Percentiles rank a stretch among this genome's conserved stretches.
Conservation (phyloP, 2,888 invertebrate genomes). For the Tipula lateralis region DNA sequence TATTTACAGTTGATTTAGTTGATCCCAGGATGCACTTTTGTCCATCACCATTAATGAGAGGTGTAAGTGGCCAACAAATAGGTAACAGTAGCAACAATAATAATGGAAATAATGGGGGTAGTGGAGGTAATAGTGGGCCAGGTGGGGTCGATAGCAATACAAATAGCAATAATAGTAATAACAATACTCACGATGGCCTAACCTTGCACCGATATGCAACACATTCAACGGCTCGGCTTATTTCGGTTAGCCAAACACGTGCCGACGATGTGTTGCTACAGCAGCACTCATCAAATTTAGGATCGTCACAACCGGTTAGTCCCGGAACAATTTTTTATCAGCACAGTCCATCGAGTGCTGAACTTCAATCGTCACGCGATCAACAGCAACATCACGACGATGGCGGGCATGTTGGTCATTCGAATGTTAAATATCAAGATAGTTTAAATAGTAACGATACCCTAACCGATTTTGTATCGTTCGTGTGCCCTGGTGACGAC, state of each 20-base stretch:
- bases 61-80: conserved; percentile 37
- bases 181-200: conserved; percentile 37
- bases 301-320: conserved; percentile 52
- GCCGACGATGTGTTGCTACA: conserved; percentile 48
- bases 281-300: conserved; percentile 49
- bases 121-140: neutral
- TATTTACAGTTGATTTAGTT: conserved; percentile 44
- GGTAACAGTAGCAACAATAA: neutral
- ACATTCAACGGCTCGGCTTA: conserved; percentile 39
- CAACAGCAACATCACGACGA: conserved; percentile 36
- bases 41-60: conserved; percentile 43
- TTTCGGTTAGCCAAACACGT: conserved; percentile 42
- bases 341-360: conserved; percentile 40
- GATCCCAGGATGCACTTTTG: conserved; percentile 48
- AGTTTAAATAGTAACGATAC: conserved; percentile 77
- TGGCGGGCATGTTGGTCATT: conserved; percentile 49
- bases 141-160: conserved; percentile 39
- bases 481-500: conserved; percentile 94
- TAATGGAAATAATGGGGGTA: neutral
- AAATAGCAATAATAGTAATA: conserved; percentile 41
- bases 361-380: conserved; percentile 35
- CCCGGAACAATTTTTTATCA: conserved; percentile 55
- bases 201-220: conserved; percentile 45
- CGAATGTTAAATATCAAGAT: conserved; percentile 63
- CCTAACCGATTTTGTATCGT: conserved; percentile 92